Conservation (phyloP, 2,888 invertebrate genomes). For the Trissolcus japonicus region DNA sequence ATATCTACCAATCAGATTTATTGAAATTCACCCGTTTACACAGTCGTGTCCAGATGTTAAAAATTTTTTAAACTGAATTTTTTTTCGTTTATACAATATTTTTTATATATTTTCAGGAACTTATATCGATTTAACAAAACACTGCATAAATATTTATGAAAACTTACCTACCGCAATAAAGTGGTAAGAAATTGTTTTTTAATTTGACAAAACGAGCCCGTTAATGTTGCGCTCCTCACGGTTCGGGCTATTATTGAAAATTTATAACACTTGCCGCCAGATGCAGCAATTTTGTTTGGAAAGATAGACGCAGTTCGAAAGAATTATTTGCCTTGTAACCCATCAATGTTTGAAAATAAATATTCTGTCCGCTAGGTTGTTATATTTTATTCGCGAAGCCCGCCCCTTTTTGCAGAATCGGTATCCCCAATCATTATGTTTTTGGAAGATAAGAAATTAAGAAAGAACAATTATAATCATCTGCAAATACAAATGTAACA, state of each 20-base stretch:
- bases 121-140: neutral
- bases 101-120: neutral
- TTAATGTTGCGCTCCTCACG: conserved; percentile 15
- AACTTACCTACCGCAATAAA: neutral
- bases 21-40: neutral
- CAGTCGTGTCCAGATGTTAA: conserved; percentile 1
- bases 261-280: conserved; percentile 29
- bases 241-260: conserved; percentile 21
- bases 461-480: neutral
- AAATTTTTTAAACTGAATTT: neutral
- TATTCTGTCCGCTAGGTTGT: conserved; percentile 20
- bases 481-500: no score
- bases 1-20: conserved; percentile 12
- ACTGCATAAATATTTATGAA: conserved; percentile 9
- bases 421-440: neutral
- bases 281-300: conserved; percentile 11
- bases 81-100: neutral
- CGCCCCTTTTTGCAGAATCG: neutral
- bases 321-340: conserved; percentile 27
- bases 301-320: conserved; percentile 15
- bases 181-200: conserved; percentile 25
- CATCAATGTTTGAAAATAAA: conserved; percentile 27
- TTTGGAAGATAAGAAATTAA: neutral
- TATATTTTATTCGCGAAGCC: conserved; percentile 21
- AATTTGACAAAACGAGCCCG: conserved; percentile 24